Evolutionary conservation across 2,797 vertebrate genomes (phyloP).

Genomic region (Characodon lateralis): DNA sequence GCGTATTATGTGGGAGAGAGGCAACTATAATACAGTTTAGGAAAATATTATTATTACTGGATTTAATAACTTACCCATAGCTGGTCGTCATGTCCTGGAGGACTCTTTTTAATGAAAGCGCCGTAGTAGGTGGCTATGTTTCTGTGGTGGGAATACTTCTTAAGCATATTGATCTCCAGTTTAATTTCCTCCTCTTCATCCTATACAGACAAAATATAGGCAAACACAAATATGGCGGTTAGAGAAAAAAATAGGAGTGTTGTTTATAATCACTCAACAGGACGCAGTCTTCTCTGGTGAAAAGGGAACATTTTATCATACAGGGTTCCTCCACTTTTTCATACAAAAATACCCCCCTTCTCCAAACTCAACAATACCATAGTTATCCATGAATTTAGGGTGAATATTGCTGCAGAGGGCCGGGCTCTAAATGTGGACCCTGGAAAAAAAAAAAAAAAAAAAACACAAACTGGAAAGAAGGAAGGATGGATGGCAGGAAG

Average conservation of each 20-base stretch:
- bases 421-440: background rate
- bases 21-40: background rate
- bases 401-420: background rate
- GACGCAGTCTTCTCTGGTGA: background rate
- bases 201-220: constrained; percentile 58
- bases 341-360: background rate
- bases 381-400: too few species aligned
- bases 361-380: background rate
- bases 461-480: background rate
- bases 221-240: constrained; percentile 1
- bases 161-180: constrained; percentile 93
- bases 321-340: too few species aligned
- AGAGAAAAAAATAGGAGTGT: background rate
- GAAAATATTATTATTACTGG: constrained; percentile 1
- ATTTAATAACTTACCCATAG: constrained; percentile 85
- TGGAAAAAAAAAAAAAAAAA: background rate
- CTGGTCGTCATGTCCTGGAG: constrained; percentile 90
- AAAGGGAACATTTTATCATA: background rate
- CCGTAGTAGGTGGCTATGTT: constrained; percentile 93
- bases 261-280: background rate
- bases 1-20: background rate
- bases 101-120: constrained; percentile 91
- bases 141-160: constrained; percentile 91
- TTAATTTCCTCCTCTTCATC: constrained; percentile 94
- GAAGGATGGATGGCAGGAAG: too few species aligned